Percentiles rank a stretch among this genome's conserved stretches.
These are phyloP conservation scores for Balaeniceps rex DNA, from an alignment of 2,113 vertebrate genomes.

Conservation along the genomic window DNA sequence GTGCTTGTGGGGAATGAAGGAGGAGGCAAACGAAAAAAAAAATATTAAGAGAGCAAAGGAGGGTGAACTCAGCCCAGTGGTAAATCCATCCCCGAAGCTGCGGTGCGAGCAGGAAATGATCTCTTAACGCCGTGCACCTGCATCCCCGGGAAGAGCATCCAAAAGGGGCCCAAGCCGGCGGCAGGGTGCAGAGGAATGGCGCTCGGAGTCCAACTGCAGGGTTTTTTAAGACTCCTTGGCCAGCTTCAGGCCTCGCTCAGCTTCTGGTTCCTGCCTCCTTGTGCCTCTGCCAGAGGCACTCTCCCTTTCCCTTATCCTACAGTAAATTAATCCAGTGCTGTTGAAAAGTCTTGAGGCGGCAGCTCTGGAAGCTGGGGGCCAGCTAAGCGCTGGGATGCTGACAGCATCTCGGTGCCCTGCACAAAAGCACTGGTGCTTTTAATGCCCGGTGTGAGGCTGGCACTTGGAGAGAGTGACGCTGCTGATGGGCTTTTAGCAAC, in stretches of 20 bases:
- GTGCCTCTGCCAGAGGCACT: background rate
- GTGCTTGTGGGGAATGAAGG: background rate
- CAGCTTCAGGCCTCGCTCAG: background rate
- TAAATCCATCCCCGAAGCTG: slow-evolving; percentile 58
- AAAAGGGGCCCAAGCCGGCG: slow-evolving; percentile 16
- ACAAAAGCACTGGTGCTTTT: fast-evolving
- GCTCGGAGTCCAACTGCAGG: background rate
- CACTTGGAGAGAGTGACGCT: background rate
- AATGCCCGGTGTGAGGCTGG: fast-evolving
- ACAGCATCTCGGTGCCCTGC: no score
- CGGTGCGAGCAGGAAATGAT: slow-evolving; percentile 51
- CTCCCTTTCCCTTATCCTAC: background rate
- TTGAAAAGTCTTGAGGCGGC: fast-evolving
- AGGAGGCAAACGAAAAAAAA: background rate
- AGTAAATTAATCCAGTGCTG: background rate
- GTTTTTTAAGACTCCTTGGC: background rate
- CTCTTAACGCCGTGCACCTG: slow-evolving; percentile 61
- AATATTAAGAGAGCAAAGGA: background rate
- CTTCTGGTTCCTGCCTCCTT: slow-evolving; percentile 22
- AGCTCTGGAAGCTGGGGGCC: background rate
- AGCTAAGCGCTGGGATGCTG: background rate
- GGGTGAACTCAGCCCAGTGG: background rate
- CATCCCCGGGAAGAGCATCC: slow-evolving; percentile 48
- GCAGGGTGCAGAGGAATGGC: background rate
- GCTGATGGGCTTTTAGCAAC: background rate